Base-by-base conservation (phyloP, 2,888 invertebrate genomes). In the Philhelius pedissequus region DNA sequence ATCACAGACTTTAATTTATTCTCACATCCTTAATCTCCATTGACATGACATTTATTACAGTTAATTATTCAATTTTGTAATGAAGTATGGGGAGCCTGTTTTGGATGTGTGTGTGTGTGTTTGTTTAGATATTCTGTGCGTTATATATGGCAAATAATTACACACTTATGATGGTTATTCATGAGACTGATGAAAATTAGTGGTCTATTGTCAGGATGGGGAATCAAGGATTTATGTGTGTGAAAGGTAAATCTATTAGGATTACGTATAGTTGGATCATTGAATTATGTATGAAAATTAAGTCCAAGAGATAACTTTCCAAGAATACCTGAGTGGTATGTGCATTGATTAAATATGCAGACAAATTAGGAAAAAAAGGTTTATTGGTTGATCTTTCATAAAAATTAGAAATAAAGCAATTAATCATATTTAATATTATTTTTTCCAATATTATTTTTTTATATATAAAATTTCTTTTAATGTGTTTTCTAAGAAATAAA, bases 31-130 rank as follows among this genome's bases (percentile, higher is more conserved):
- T 48, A 22, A 30, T 45, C 64, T 22, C 32, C 6, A 7, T 64
- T 35, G 20, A 48, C 64, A 32, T 77, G 77, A 82, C 71, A 77
- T 68, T 71, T 38, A 62, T 71, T 77, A 20, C 45, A 71, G 48
- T 81, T 77, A 82, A 77, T 82, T 77, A 82, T 82, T 82, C 71
- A 82, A 71, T 77, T 77, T 56, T 56, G 20, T 35, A n/a, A 82
- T 66, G n/a, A 15, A n/a, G n/a, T n/a, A n/a, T n/a, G n/a, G n/a
- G 38, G 69, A 56, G 22, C 45, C 15, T 69, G 54, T 70, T 62
- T 56, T 56, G 48, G 27, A 35, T 13, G 56, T 70, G 64, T 54
- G 18, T 32, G 3, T 22, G 11, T 22, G 3, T 22, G 22, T 50
- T 52, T 80, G 40, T 45, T 58, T 58, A 15, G 45, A 58, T 56